Evolutionary conservation across 2,113 vertebrate genomes (phyloP).

Genomic region (Urocitellus parryii): DNA sequence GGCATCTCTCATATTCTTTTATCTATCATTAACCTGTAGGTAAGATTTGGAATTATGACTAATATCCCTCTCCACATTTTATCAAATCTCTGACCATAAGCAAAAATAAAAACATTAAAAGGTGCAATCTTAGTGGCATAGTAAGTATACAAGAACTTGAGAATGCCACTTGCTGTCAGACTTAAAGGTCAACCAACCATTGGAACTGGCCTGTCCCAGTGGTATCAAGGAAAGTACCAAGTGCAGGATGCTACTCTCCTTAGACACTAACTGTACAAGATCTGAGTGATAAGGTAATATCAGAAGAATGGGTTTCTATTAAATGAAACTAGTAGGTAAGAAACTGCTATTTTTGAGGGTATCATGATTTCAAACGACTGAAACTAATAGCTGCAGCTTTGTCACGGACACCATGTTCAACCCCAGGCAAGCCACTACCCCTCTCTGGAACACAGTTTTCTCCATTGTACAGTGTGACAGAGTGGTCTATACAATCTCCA

Average conservation of each 20-base stretch:
- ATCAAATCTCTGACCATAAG: slow-evolving; percentile 7
- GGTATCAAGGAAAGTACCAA: not conserved
- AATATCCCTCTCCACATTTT: not conserved
- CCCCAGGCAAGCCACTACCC: not conserved
- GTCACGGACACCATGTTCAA: not conserved
- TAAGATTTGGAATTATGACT: not conserved
- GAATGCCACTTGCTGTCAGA: not conserved
- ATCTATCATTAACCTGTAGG: not conserved
- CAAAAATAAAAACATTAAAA: not conserved
- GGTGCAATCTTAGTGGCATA: not conserved
- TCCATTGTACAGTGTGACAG: not conserved
- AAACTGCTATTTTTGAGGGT: not conserved
- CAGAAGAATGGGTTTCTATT: not conserved
- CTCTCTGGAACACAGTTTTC: not conserved
- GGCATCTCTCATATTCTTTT: not conserved
- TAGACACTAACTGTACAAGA: not conserved
- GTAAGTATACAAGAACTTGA: not conserved
- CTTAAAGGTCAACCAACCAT: not conserved
- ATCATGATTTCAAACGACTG: not conserved
- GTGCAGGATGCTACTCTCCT: not conserved
- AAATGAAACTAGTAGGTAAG: not conserved
- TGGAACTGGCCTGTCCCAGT: not conserved
- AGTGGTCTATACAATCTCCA: not conserved
- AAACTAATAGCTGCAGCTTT: not conserved
- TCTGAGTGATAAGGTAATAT: not conserved